Evolutionary conservation across 2,113 vertebrate genomes (phyloP), one percentile per base, ranked within the genome.

Genomic region (Oenanthe melanoleuca): DNA sequence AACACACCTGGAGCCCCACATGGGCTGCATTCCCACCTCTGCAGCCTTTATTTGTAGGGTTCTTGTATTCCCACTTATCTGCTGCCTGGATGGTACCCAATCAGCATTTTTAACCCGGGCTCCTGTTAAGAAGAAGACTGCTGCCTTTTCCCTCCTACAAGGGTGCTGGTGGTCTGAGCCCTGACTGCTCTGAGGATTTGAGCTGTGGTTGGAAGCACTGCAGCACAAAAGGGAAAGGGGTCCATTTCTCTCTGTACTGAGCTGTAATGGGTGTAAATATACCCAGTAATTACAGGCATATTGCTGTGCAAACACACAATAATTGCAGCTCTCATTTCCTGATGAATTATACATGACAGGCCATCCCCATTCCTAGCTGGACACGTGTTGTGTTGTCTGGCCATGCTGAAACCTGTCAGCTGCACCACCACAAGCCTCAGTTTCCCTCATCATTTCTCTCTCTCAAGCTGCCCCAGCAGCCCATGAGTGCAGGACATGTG

Each of bases 401-500:
- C 66, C 26, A 0, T 16, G 70, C 24, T 42, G 61, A 42, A 79
- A 45, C 26, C 86, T 72, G 31, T 18, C 91, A 71, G 15, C 6
- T 1, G 0, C 71, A 38, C 11, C 65, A 9, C 9, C 63, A 8
- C 2, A 0, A 53, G 55, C 75, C 75, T 92, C 82, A 55, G 44
- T 88, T 95, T 88, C 82, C 80, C 63, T 49, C 52, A 1, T 3
- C 7, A 75, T 28, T 49, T 31, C 88, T 87, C 4, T 0, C 34
- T 63, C 74, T 18, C 69, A 50, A 49, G 21, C 11, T 12, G 22
- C 22, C 28, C 45, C 52, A 37, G 55, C 40, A 53, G 38, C 12
- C 12, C 2, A 0, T 0, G 28, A 56, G 57, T 2, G 2, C 37
- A 23, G 74, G 42, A 53, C 8, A 2, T 0, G 0, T 49, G 12